phyloP scores from a whole-genome alignment of 2,797 vertebrate species.

The Bovichtus variegatus region DNA sequence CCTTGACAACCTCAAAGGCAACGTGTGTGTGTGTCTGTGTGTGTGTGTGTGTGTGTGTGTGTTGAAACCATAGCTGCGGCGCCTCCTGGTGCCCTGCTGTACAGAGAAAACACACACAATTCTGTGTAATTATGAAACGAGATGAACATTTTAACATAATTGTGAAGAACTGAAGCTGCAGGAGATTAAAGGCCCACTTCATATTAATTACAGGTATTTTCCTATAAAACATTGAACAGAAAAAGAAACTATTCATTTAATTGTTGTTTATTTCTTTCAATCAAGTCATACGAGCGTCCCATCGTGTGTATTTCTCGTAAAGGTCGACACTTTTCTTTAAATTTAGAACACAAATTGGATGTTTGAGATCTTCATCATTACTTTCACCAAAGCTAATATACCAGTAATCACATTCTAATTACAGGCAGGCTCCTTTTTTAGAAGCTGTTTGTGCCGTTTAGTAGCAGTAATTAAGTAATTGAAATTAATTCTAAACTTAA shows the following conservation, averaged over 20 bases:
- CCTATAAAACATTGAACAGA: no score
- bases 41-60: fast-evolving
- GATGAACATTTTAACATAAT: not conserved
- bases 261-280: not conserved
- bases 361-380: not conserved
- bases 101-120: not conserved
- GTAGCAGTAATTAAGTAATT: not conserved
- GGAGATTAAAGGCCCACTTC: not conserved
- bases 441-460: not conserved
- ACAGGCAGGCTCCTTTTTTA: not conserved
- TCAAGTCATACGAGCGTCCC: not conserved
- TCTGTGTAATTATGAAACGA: not conserved
- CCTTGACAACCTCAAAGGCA: constrained; percentile 27
- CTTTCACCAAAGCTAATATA: not conserved
- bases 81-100: constrained; percentile 26
- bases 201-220: not conserved
- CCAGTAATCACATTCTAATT: not conserved
- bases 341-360: not conserved
- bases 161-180: not conserved
- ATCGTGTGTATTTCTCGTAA: no score
- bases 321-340: not conserved
- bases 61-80: constrained; percentile 1
- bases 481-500: no score
- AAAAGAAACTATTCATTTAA: not conserved
- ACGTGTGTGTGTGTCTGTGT: not conserved